phyloP scores from a whole-genome alignment of 2,888 invertebrate genomes.

The Campopleginae sp. region DNA sequence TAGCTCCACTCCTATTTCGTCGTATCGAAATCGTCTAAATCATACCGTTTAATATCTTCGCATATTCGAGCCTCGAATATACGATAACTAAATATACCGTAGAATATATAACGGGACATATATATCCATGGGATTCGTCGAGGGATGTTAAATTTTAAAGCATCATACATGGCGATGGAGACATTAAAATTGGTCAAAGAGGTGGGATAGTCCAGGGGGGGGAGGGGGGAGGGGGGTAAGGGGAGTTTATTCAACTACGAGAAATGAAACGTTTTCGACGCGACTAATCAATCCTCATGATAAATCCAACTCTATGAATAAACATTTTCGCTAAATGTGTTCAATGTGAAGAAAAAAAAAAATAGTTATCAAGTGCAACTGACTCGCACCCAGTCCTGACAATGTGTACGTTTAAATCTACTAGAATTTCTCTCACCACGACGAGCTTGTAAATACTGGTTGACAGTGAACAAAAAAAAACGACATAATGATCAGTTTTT shows the following conservation, averaged over 20 bases:
- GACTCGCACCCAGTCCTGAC: background rate
- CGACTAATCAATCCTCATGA: slow-evolving; percentile 4
- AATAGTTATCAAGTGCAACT: slow-evolving; percentile 33
- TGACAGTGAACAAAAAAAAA: background rate
- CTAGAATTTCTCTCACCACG: background rate
- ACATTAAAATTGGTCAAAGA: slow-evolving; percentile 70
- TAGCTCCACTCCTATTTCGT: background rate
- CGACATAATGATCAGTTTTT: background rate
- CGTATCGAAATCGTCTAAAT: slow-evolving; percentile 11
- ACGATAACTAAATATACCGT: slow-evolving; percentile 25
- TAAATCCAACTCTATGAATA: slow-evolving; percentile 15
- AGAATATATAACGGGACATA: slow-evolving; percentile 11
- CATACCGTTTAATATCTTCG: background rate
- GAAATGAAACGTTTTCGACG: slow-evolving; percentile 52
- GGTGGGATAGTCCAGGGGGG: slow-evolving; percentile 67
- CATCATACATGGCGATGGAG: slow-evolving; percentile 70
- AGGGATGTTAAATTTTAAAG: slow-evolving; percentile 61
- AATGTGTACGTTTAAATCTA: background rate
- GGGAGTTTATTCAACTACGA: slow-evolving; percentile 57
- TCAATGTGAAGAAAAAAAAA: background rate
- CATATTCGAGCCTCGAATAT: background rate
- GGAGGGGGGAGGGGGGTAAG: background rate
- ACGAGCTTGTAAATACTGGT: background rate
- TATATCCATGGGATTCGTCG: slow-evolving; percentile 56
- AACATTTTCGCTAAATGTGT: background rate